Base-by-base conservation (phyloP, 1,140 invertebrate species). In the Meloidogyne exigua region DNA sequence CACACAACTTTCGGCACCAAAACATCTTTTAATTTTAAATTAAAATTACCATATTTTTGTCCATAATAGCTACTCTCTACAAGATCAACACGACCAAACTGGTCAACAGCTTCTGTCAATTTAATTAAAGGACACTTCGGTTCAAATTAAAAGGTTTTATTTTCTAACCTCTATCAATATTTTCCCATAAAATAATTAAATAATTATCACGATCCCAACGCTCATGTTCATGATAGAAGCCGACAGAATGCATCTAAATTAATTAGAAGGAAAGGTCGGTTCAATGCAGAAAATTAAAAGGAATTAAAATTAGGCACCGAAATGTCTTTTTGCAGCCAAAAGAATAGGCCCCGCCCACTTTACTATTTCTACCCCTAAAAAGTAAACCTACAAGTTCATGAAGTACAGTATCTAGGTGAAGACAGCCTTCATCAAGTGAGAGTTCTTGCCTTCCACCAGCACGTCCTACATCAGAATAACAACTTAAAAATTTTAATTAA, bases 151-250 rank as follows among this genome's bases (percentile, higher is more conserved):
- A n/a, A n/a, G 49, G 11, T 21, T 15, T 5, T 15, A 32, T 21
- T 64, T 10, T 21, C 36, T 32, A 28, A 85, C 82, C 82, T 83
- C 78, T 70, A 76, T 86, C 85, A 64, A 87, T 88, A 68, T 87
- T 87, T 32, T 87, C 83, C 86, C 86, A 87, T 42, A 87, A 83
- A 44, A 87, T 87, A 76, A 84, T 80, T 23, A 87, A 84, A 72
- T 83, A 88, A 28, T 73, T 80, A 72, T 87, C 85, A n/a, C 85
- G 66, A 74, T 88, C 86, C 85, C 86, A 87, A 71, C 86, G 74
- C 79, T 91, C 91, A 82, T 92, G 92, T 80, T 92, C 91, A 81
- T 93, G 90, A 57, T 87, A 87, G 67, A 89, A 89, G 0, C 79
- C 81, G 39, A 79, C 79, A 0, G 91, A 90, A 81, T 92, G 91